These are phyloP conservation scores for Sus cebifrons DNA, from an alignment of 2,797 vertebrate genomes.

Conservation along the genomic window DNA sequence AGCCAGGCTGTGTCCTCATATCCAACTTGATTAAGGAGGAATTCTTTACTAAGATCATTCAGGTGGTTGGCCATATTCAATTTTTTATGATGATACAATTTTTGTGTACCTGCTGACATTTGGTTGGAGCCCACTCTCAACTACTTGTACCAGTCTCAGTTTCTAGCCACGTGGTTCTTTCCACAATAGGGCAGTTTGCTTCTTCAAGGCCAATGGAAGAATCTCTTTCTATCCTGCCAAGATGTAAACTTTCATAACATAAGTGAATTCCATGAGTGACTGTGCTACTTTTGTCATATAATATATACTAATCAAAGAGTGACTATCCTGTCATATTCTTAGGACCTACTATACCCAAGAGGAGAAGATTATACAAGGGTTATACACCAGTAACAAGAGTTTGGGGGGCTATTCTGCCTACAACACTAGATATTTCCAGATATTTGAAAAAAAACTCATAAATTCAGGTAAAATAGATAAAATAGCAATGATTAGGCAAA, in stretches of 20 bases:
- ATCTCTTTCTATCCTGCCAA: neutral
- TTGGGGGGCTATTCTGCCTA: neutral
- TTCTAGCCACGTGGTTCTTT: neutral
- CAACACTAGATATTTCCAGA: neutral
- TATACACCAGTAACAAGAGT: neutral
- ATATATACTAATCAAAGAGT: neutral
- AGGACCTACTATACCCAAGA: neutral
- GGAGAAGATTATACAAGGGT: neutral
- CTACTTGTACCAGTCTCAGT: neutral
- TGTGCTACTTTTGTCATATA: neutral
- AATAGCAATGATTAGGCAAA: neutral
- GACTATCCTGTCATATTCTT: neutral
- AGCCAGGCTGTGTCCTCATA: neutral
- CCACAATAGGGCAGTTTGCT: neutral
- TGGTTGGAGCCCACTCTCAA: neutral
- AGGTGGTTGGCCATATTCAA: neutral
- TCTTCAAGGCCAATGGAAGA: neutral
- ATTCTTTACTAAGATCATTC: neutral
- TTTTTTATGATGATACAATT: neutral
- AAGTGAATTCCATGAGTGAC: neutral
- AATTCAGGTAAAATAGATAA: neutral
- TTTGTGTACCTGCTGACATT: neutral
- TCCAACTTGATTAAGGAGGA: neutral
- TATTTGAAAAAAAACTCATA: neutral
- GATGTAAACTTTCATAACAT: neutral